phyloP scores from a whole-genome alignment of 1,140 invertebrate genomes.

The Stenopsyche tienmushanensis region DNA sequence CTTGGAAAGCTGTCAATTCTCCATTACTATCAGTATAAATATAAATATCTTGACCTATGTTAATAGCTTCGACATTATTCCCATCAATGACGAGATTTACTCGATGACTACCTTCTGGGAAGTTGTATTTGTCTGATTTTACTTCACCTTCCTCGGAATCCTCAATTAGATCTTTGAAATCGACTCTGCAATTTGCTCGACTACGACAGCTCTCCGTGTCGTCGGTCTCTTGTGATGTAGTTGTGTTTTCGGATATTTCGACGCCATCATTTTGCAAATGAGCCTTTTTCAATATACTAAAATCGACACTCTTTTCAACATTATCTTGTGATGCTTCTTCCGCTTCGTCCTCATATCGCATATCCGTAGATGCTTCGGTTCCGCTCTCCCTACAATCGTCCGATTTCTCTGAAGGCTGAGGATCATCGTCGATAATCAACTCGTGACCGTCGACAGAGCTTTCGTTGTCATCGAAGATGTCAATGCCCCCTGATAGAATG shows the following conservation, averaged over 20 bases:
- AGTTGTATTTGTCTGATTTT: conserved; percentile 31
- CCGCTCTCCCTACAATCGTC: conserved; percentile 31
- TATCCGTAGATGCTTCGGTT: conserved; percentile 21
- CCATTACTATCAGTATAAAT: conserved; percentile 52
- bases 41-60: conserved; percentile 54
- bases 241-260: not conserved
- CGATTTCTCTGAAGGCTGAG: conserved; percentile 31
- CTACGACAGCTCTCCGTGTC: not conserved
- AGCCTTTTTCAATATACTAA: conserved; percentile 14
- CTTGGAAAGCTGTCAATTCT: conserved; percentile 52
- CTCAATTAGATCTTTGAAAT: conserved; percentile 12
- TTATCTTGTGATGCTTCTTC: conserved; percentile 3
- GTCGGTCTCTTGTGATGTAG: not conserved
- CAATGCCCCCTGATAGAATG: conserved; percentile 53
- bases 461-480: conserved; percentile 56
- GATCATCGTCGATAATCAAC: conserved; percentile 52
- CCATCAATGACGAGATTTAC: conserved; percentile 55
- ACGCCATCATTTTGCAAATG: not conserved
- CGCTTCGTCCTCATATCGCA: conserved; percentile 21
- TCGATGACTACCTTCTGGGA: conserved; percentile 44
- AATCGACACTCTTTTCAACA: conserved; percentile 1
- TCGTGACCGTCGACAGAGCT: conserved; percentile 55
- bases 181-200: not conserved
- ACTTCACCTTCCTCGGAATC: conserved; percentile 25
- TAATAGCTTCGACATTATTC: conserved; percentile 54